Percentiles rank a stretch among this genome's conserved stretches.
These are phyloP conservation scores for Tachyglossus aculeatus DNA, from an alignment of 2,797 vertebrate species.

Conservation along the genomic window DNA sequence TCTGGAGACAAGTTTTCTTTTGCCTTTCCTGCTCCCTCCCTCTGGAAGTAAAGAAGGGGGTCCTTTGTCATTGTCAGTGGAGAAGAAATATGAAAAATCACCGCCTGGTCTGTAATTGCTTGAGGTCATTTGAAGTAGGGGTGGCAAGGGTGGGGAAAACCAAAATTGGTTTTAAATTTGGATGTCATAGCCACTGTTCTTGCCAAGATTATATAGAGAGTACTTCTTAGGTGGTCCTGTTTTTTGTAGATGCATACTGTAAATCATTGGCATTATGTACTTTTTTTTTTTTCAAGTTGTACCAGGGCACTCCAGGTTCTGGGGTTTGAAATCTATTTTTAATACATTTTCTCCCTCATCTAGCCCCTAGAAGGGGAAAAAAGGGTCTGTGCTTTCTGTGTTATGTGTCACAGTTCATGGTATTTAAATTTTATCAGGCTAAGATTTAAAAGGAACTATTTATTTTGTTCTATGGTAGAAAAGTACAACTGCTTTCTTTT, in stretches of 20 bases:
- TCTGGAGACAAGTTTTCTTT: too few relatives aligned
- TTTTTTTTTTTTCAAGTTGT: constrained; percentile 4
- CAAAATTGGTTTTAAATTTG: neutral
- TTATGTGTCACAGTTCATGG: neutral
- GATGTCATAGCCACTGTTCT: neutral
- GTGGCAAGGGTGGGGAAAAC: neutral
- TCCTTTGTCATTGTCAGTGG: too few relatives aligned
- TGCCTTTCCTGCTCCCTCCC: too few relatives aligned
- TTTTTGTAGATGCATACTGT: neutral
- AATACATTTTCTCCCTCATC: neutral
- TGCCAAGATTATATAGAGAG: too few relatives aligned
- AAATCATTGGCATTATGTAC: neutral
- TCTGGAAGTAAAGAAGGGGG: too few relatives aligned
- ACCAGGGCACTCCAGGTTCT: too few relatives aligned
- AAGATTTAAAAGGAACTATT: constrained; percentile 3
- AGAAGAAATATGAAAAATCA: too few relatives aligned
- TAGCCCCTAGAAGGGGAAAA: neutral
- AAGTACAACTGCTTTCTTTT: neutral
- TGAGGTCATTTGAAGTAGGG: neutral
- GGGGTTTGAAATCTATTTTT: neutral
- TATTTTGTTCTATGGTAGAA: constrained; percentile 10
- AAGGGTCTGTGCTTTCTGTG: neutral
- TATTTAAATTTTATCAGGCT: neutral
- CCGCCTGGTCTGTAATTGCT: neutral
- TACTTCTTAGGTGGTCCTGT: neutral